Percentiles rank a stretch among this genome's conserved stretches.
Evolutionary conservation across 2,888 invertebrate species (phyloP).

Genomic region (Philhelius pedissequus): DNA sequence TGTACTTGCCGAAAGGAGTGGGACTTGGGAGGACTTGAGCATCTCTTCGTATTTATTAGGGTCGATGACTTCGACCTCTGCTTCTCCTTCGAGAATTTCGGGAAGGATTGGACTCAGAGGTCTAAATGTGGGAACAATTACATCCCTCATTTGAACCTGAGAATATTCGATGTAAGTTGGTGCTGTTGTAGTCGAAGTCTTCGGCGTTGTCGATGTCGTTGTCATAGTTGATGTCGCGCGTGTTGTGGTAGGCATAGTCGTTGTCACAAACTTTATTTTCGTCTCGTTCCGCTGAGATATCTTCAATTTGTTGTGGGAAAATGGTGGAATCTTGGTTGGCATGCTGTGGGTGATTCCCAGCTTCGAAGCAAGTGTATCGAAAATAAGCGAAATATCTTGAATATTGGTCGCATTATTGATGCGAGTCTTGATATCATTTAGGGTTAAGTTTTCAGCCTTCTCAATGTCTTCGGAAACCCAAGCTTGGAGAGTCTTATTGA

Average conservation of each 20-base stretch:
- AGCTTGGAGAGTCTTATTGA: slow-evolving; percentile 83
- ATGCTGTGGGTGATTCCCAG: slow-evolving; percentile 78
- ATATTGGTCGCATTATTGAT: slow-evolving; percentile 79
- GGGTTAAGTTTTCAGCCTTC: slow-evolving; percentile 73
- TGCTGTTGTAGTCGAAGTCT: slow-evolving; percentile 6
- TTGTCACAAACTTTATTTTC: slow-evolving; percentile 49
- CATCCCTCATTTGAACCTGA: slow-evolving; percentile 27
- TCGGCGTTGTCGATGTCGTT: slow-evolving; percentile 3
- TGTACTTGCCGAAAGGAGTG: slow-evolving; percentile 73
- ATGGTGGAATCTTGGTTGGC: slow-evolving; percentile 77
- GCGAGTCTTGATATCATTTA: slow-evolving; percentile 75
- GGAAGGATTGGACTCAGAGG: slow-evolving; percentile 46
- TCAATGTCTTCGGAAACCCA: slow-evolving; percentile 81
- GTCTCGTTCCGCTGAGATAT: slow-evolving; percentile 72
- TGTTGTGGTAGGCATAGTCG: slow-evolving; percentile 34
- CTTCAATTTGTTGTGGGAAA: slow-evolving; percentile 77
- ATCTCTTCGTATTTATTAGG: slow-evolving; percentile 79
- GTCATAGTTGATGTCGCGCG: slow-evolving; percentile 54
- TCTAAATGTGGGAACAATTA: neutral
- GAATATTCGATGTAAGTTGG: slow-evolving; percentile 40
- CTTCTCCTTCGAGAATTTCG: slow-evolving; percentile 77
- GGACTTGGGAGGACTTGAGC: slow-evolving; percentile 75
- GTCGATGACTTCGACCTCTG: slow-evolving; percentile 78
- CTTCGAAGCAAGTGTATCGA: slow-evolving; percentile 82
- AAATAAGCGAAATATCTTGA: slow-evolving; percentile 83